Percentiles rank a stretch among this genome's conserved stretches.
These are phyloP conservation scores for Drosophila incognita DNA, from an alignment of 2,888 invertebrate species.

Conservation along the genomic window DNA sequence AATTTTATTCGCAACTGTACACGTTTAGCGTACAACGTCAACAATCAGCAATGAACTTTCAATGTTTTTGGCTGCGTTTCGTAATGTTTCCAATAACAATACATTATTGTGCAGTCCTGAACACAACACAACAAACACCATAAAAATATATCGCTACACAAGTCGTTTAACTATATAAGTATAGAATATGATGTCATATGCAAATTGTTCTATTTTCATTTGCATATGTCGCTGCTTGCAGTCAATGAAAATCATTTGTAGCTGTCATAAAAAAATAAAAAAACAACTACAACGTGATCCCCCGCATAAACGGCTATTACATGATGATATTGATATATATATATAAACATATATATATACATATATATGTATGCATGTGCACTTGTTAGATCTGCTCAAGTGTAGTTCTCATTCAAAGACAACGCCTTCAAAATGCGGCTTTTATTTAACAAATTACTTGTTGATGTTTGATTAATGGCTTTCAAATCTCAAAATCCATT, in stretches of 20 bases:
- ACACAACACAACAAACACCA: neutral
- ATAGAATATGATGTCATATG: constrained; percentile 67
- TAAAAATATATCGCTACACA: constrained; percentile 15
- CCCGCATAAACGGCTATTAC: constrained; percentile 67
- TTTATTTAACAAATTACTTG: constrained; percentile 38
- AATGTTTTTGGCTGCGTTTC: constrained; percentile 37
- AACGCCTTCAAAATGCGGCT: constrained; percentile 39
- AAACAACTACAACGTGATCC: constrained; percentile 46
- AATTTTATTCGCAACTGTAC: neutral
- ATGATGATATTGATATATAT: constrained; percentile 11
- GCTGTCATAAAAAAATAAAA: constrained; percentile 55
- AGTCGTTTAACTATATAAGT: constrained; percentile 31
- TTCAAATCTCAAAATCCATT: constrained; percentile 47
- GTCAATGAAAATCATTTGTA: constrained; percentile 63
- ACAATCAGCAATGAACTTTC: constrained; percentile 35
- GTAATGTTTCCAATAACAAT: constrained; percentile 24
- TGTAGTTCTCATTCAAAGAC: constrained; percentile 11
- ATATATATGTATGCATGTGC: constrained; percentile 25
- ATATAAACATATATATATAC: neutral
- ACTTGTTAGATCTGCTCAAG: constrained; percentile 34
- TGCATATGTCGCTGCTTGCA: constrained; percentile 61
- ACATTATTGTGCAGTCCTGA: constrained; percentile 18
- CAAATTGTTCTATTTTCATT: constrained; percentile 54
- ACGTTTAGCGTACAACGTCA: constrained; percentile 10
- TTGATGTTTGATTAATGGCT: constrained; percentile 51